Evolutionary conservation across 1,140 invertebrate species (phyloP), one percentile per base, ranked within the genome.

Genomic region (Leptinotarsa undecemlineata): DNA sequence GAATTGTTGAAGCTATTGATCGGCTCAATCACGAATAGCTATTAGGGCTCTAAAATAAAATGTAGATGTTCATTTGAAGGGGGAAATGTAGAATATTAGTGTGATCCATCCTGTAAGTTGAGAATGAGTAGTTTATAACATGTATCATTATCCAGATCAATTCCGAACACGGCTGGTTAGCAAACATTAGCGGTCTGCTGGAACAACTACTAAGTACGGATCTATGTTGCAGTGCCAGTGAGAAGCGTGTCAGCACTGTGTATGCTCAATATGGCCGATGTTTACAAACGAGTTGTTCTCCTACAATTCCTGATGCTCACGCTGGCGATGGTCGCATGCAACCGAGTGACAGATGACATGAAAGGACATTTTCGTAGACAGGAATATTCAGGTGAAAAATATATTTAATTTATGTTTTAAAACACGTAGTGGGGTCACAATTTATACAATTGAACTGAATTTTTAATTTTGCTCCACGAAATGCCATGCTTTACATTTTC

Each of bases 161-260:
- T 57, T 57, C 51, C 6, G 13, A 14, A 57, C 51, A 57, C 51
- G 51, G 14, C 51, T 19, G 15, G 17, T 57, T 57, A 19, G 51
- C 51, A 57, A 57, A 57, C 51, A 57, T 17, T 57, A 6, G 51
- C 14, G 51, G 51, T 19, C 6, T 17, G 51, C 51, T 57, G 51
- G 3, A 57, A 57, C 51, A 57, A 57, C 51, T 57, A 57, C 51
- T 57, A 57, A 57, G 51, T 57, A 57, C 51, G 51, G 51, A 57
- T 57, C 51, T 57, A 57, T n/a, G 51, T 57, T 57, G 51, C 4
- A 57, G 15, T 3, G n/a, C 51, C 51, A 57, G 51, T 57, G 33
- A 42, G 33, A 11, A 42, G 33, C 33, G 33, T 42, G 33, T 42
- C 33, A 11, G 33, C 33, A 42, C 8, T 42, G 33, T 42, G 33